These are phyloP conservation scores for Ochropleura leucogaster DNA, from an alignment of 2,888 invertebrate genomes.

Conservation along the genomic window DNA sequence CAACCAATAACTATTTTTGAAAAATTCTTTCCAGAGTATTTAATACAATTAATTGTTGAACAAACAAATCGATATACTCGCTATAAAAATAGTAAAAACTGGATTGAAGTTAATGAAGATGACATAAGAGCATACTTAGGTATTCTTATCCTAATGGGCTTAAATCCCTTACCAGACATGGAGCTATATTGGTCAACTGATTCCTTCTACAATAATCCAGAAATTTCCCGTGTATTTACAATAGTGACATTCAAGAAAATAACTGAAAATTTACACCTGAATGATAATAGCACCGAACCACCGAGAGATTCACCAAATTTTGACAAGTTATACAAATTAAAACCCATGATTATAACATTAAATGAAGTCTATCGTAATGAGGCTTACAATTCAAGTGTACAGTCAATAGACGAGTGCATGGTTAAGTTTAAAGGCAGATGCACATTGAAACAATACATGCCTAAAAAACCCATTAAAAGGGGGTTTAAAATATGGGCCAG, in stretches of 20 bases:
- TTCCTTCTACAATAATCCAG: constrained; percentile 66
- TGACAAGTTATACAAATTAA: constrained; percentile 66
- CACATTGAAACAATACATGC: constrained; percentile 62
- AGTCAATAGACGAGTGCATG: constrained; percentile 67
- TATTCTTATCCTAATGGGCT: constrained; percentile 70
- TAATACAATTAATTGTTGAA: constrained; percentile 32
- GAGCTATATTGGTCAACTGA: constrained; percentile 68
- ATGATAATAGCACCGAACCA: constrained; percentile 62
- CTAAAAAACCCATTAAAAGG: constrained; percentile 42
- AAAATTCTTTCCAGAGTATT: constrained; percentile 17
- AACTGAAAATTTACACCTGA: constrained; percentile 64
- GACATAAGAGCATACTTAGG: constrained; percentile 69
- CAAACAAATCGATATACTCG: constrained; percentile 46
- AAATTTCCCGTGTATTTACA: constrained; percentile 66
- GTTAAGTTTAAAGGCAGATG: constrained; percentile 67
- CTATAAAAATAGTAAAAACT: constrained; percentile 64
- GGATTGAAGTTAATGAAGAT: constrained; percentile 56
- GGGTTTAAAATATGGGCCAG: constrained; percentile 64
- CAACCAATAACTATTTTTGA: constrained; percentile 35
- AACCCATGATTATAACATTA: constrained; percentile 58
- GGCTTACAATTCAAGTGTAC: constrained; percentile 49
- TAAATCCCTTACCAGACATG: constrained; percentile 45
- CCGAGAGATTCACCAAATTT: constrained; percentile 57
- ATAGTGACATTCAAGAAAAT: constrained; percentile 67
- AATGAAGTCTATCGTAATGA: constrained; percentile 59